Base-by-base conservation (phyloP, 2,888 invertebrate genomes). In the Nesidiocoris tenuis region DNA sequence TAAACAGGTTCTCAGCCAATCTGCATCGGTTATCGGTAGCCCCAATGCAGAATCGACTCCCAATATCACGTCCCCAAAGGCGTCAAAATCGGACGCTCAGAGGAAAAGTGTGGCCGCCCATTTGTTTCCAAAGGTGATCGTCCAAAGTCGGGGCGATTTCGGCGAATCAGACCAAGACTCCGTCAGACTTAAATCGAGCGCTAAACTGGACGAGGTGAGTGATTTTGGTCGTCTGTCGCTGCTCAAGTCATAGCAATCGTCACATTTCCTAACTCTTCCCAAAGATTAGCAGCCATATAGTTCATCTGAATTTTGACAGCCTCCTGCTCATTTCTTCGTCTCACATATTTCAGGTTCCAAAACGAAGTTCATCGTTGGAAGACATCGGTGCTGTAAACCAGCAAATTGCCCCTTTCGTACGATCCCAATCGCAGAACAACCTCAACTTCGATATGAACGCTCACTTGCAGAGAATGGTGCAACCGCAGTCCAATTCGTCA, bases 1-100 rank as follows among this genome's bases (percentile, higher is more conserved):
- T 39, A 39, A 7, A 12, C 39, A 63, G 12, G 61, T 56, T 39
- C 54, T 72, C 7, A 72, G 64, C 61, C 54, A 57, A 12, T 67
- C 65, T 9, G 25, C 25, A n/a, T 16, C 39, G 2, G 39, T n/a
- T n/a, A 59, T 78, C 7, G 78, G 80, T 39, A 78, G 79, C 24
- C 84, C 84, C 0, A 80, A 82, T 39, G 84, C 84, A 0, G 83
- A 82, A 76, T 85, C 84, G 0, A 83, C 83, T 1, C 82, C 80
- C 1, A 66, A 82, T 22, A 68, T 21, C 7, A 16, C 75, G 12
- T 66, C 75, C 1, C 18, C 22, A 18, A 59, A 70, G 25, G 3
- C 59, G n/a, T 70, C 70, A 1, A 23, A n/a, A 12, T 70, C 59
- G 16, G 7, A 17, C 23, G 21, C 22, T 22, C 1, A 21, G 1